Conservation (phyloP, 2,113 vertebrate genomes). For the Actenoides hombroni region DNA sequence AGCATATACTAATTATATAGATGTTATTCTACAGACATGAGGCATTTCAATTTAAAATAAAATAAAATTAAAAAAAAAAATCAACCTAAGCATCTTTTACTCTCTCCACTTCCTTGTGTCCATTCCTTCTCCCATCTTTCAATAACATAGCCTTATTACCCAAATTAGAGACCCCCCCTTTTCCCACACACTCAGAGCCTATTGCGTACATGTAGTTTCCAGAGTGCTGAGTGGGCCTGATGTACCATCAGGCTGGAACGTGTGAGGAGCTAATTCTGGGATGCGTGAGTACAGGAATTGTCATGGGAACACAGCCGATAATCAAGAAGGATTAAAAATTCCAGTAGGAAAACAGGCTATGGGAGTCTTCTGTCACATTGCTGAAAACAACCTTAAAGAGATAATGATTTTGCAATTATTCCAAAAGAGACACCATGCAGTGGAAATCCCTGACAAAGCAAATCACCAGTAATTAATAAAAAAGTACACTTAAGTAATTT, state of each 20-base stretch:
- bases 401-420: slow-evolving; percentile 1
- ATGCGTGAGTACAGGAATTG: slow-evolving; percentile 54
- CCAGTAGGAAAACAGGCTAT: slow-evolving; percentile 1
- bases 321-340: slow-evolving; percentile 57
- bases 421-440: not conserved
- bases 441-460: slow-evolving; percentile 10
- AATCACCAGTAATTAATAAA: not conserved
- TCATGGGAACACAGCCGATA: slow-evolving; percentile 59
- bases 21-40: not conserved
- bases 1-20: not conserved
- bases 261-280: slow-evolving; percentile 67
- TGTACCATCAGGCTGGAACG: slow-evolving; percentile 55
- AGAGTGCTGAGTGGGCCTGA: slow-evolving; percentile 57
- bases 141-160: not conserved
- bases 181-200: not conserved
- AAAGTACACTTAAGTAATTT: not conserved
- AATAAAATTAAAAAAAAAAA: not conserved
- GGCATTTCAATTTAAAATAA: not conserved
- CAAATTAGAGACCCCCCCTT: slow-evolving; percentile 20
- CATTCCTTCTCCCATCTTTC: not conserved
- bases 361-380: not conserved
- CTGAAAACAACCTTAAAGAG: not conserved
- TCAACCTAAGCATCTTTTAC: not conserved
- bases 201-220: not conserved
- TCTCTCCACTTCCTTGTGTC: not conserved